Evolutionary conservation across 2,888 invertebrate genomes (phyloP).

Genomic region (Ceramica pisi): DNA sequence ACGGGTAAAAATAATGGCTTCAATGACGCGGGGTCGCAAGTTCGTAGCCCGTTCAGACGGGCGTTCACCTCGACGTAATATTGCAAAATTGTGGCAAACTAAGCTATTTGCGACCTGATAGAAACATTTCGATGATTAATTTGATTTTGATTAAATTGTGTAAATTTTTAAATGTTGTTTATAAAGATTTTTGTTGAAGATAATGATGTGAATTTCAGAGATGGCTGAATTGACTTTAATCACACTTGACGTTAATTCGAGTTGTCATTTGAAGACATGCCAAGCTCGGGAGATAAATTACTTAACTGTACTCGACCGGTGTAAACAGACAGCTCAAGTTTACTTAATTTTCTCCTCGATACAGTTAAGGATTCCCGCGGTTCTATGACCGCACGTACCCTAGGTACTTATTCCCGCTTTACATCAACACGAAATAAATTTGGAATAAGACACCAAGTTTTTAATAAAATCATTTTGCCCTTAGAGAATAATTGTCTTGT

Average conservation of each 20-base stretch:
- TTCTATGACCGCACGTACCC: slow-evolving; percentile 29
- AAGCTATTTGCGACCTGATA: slow-evolving; percentile 28
- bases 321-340: background rate
- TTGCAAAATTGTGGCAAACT: slow-evolving; percentile 64
- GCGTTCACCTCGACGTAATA: slow-evolving; percentile 73
- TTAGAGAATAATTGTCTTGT: slow-evolving; percentile 4
- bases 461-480: slow-evolving; percentile 14
- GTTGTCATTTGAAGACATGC: slow-evolving; percentile 3
- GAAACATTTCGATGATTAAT: slow-evolving; percentile 49
- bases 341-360: slow-evolving; percentile 12
- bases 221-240: slow-evolving; percentile 4
- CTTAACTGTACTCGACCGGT: background rate
- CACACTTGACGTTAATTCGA: background rate
- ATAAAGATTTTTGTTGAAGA: background rate
- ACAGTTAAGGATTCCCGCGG: slow-evolving; percentile 24
- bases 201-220: background rate
- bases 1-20: slow-evolving; percentile 70
- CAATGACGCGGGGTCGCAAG: slow-evolving; percentile 76
- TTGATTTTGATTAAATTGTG: slow-evolving; percentile 38
- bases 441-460: slow-evolving; percentile 29
- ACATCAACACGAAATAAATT: slow-evolving; percentile 18
- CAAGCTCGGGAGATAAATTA: background rate
- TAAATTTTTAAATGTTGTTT: slow-evolving; percentile 28
- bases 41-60: slow-evolving; percentile 75
- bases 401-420: slow-evolving; percentile 36